Evolutionary conservation across 2,888 invertebrate genomes (phyloP).

Genomic region (Tholera decimalis): DNA sequence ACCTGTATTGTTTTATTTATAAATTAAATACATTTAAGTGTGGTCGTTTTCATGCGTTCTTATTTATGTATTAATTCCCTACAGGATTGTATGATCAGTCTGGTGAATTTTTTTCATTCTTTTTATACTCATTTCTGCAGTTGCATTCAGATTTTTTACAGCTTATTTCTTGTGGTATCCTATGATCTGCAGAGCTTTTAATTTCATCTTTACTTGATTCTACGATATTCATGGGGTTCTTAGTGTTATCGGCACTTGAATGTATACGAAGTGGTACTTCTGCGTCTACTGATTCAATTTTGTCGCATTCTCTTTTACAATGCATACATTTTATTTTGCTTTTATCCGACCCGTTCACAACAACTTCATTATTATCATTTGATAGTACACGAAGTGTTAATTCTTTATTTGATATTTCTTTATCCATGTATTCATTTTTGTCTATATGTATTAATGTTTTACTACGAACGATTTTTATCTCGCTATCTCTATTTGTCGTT

Average conservation of each 20-base stretch:
- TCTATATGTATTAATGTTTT: background rate
- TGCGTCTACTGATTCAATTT: background rate
- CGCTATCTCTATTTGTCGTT: background rate
- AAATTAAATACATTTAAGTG: slow-evolving; percentile 33
- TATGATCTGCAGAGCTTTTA: slow-evolving; percentile 1
- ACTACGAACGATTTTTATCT: background rate
- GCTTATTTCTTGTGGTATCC: background rate
- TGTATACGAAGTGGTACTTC: slow-evolving; percentile 27
- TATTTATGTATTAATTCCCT: background rate
- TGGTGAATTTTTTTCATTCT: background rate
- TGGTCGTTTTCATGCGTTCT: slow-evolving; percentile 11
- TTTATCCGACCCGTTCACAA: background rate
- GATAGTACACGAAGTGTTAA: background rate
- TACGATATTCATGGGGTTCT: background rate
- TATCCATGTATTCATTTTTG: background rate
- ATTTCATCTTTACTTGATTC: slow-evolving; percentile 1
- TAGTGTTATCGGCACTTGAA: slow-evolving; percentile 17
- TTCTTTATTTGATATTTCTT: background rate
- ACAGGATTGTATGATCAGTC: slow-evolving; percentile 1
- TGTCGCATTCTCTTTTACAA: background rate
- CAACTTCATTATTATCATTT: background rate
- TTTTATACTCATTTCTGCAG: slow-evolving; percentile 5
- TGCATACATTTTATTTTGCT: background rate
- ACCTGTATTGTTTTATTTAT: slow-evolving; percentile 32
- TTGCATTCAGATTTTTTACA: background rate